These are phyloP conservation scores for Oxystoma pomonae DNA, from an alignment of 2,888 invertebrate genomes.

Conservation along the genomic window DNA sequence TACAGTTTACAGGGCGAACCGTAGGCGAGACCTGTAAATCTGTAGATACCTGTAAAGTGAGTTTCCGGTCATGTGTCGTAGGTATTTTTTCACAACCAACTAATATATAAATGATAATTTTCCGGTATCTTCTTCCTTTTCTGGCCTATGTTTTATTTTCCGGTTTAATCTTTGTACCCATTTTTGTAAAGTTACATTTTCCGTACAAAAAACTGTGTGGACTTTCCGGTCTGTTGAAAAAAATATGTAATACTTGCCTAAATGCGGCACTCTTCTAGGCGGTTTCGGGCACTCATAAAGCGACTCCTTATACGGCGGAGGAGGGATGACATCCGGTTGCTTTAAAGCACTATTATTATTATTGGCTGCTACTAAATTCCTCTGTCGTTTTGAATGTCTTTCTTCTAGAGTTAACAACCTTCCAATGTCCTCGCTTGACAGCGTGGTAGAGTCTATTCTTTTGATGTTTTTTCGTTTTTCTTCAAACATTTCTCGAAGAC, in stretches of 20 bases:
- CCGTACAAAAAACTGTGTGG: too few species aligned
- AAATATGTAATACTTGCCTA: slow-evolving; percentile 26
- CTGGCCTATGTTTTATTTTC: too few species aligned
- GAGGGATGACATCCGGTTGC: slow-evolving; percentile 67
- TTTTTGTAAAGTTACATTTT: too few species aligned
- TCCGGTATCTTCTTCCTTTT: too few species aligned
- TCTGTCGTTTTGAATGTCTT: slow-evolving; percentile 69
- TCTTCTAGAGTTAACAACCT: slow-evolving; percentile 66
- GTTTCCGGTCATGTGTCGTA: too few species aligned
- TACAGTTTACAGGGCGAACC: too few species aligned
- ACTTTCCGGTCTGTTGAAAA: too few species aligned
- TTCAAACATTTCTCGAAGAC: slow-evolving; percentile 71
- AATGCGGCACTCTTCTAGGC: slow-evolving; percentile 50
- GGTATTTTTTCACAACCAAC: too few species aligned
- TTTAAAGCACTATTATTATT: slow-evolving; percentile 50
- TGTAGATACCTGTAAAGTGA: too few species aligned
- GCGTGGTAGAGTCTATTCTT: slow-evolving; percentile 29
- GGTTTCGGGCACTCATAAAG: slow-evolving; percentile 61
- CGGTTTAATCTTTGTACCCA: too few species aligned
- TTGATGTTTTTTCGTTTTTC: slow-evolving; percentile 54
- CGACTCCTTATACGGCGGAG: slow-evolving; percentile 53
- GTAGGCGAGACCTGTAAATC: too few species aligned
- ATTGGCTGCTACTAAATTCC: slow-evolving; percentile 43
- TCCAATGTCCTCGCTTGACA: slow-evolving; percentile 55
- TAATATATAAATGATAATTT: too few species aligned